Conservation (phyloP, 2,888 invertebrate species). For the Clitarchus hookeri region DNA sequence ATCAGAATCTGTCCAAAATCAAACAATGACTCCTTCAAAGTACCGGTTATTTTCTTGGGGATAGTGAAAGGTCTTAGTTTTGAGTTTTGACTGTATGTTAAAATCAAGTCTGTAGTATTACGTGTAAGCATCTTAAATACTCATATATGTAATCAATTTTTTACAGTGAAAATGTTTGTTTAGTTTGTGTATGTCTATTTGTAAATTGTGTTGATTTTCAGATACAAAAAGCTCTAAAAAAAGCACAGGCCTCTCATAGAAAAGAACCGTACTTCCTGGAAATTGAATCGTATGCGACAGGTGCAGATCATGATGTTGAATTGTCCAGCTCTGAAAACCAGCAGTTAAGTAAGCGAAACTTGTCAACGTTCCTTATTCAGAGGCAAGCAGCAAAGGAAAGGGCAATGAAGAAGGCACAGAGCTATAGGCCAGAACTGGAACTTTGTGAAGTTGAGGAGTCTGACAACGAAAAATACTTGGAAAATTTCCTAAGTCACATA, state of each 20-base stretch:
- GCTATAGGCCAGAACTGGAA: slow-evolving; percentile 10
- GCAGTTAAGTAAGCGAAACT: not conserved
- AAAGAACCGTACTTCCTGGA: not conserved
- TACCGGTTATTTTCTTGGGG: too few relatives aligned
- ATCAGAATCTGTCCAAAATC: too few relatives aligned
- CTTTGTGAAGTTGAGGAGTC: not conserved
- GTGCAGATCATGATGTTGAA: not conserved
- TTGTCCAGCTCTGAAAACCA: not conserved
- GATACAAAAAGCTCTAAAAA: slow-evolving; percentile 1
- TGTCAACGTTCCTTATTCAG: not conserved
- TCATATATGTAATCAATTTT: not conserved
- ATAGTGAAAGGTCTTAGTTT: too few relatives aligned
- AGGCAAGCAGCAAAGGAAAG: not conserved
- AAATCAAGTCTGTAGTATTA: too few relatives aligned
- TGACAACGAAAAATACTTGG: not conserved
- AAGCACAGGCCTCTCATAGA: slow-evolving; percentile 1
- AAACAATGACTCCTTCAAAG: too few relatives aligned
- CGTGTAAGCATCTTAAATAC: too few relatives aligned
- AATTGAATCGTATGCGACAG: not conserved
- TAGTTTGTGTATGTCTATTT: not conserved
- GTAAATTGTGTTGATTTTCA: not conserved
- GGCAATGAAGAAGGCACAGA: not conserved
- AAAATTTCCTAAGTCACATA: not conserved
- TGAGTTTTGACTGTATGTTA: too few relatives aligned
- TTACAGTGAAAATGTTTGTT: too few relatives aligned